These are phyloP conservation scores for Leptopilina drosophilae DNA, from an alignment of 2,888 invertebrate species.

Conservation along the genomic window DNA sequence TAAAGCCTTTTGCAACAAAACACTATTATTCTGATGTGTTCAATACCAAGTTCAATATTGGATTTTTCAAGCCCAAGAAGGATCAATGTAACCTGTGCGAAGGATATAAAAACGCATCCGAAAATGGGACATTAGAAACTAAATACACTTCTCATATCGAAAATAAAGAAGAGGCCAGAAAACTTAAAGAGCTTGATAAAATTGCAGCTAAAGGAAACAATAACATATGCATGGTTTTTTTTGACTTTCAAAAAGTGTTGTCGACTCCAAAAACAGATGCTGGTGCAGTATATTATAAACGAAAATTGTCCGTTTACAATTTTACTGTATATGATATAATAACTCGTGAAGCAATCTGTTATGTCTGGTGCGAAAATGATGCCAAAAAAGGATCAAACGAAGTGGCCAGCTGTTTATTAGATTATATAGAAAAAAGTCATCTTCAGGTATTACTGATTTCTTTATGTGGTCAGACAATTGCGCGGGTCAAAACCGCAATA, in stretches of 20 bases:
- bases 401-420: too few relatives aligned
- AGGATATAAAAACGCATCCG: too few relatives aligned
- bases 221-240: too few relatives aligned
- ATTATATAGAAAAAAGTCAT: neutral
- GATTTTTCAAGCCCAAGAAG: slow-evolving; percentile 25
- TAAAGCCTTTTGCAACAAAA: slow-evolving; percentile 26
- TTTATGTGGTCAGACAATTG: too few relatives aligned
- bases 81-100: slow-evolving; percentile 10
- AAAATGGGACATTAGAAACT: too few relatives aligned
- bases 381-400: too few relatives aligned
- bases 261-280: too few relatives aligned
- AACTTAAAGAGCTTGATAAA: too few relatives aligned
- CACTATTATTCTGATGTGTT: slow-evolving; percentile 20
- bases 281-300: neutral
- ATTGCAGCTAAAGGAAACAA: too few relatives aligned
- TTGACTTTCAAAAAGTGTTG: too few relatives aligned
- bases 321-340: neutral
- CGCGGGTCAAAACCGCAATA: neutral
- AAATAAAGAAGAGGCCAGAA: too few relatives aligned
- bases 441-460: neutral
- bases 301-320: neutral
- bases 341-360: neutral
- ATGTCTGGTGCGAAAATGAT: neutral
- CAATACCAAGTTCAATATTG: slow-evolving; percentile 39
- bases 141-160: too few relatives aligned